Conservation (phyloP, 35 echinoderm and acorn worm genomes). For the Antedon bifida region DNA sequence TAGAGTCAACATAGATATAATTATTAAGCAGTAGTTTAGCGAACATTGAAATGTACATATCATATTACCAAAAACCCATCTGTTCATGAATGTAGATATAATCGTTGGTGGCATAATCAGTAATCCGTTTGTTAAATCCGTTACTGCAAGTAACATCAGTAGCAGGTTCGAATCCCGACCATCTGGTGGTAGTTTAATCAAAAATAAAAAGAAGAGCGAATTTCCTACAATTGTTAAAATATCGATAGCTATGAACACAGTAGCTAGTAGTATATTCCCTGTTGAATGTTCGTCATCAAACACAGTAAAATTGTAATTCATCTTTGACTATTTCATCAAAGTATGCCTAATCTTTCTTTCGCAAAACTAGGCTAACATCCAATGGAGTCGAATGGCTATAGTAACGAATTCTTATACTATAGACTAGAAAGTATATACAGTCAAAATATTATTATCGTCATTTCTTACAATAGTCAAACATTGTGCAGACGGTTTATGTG, state of each 20-base stretch:
- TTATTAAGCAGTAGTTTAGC: conserved; percentile 29
- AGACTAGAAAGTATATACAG: no score
- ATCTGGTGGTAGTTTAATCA: not conserved
- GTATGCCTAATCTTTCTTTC: no score
- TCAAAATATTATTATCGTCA: no score
- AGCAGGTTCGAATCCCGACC: conserved; percentile 3
- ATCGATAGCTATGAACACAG: conserved; percentile 10
- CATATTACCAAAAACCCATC: conserved; percentile 7
- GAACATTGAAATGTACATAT: conserved; percentile 25
- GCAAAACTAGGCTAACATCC: not conserved
- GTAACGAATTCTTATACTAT: no score
- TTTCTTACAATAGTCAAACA: no score
- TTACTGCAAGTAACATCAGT: conserved; percentile 23
- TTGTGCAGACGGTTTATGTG: no score
- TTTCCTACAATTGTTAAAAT: conserved; percentile 23
- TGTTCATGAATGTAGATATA: not conserved
- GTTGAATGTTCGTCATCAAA: not conserved
- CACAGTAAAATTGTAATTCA: conserved; percentile 6
- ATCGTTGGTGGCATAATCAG: conserved; percentile 19
- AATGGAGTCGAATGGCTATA: not conserved
- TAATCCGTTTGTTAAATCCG: conserved; percentile 18
- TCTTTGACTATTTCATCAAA: not conserved
- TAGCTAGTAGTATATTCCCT: not conserved
- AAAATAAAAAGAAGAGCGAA: conserved; percentile 7
- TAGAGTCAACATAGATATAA: conserved; percentile 38